phyloP scores from a whole-genome alignment of 2,888 invertebrate species.

The Diachrysia chrysitis region DNA sequence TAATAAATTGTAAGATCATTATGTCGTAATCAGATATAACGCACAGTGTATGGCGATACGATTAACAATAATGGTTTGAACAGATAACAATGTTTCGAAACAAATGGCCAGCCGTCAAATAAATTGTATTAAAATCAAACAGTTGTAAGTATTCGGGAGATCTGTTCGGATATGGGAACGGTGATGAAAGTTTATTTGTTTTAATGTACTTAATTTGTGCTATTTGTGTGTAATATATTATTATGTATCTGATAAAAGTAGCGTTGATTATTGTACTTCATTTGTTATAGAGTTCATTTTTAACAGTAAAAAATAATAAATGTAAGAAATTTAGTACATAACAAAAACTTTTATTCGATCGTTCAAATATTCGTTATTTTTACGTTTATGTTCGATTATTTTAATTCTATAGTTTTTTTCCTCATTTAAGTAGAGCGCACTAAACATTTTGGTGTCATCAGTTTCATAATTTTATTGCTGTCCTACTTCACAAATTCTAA shows the following conservation, averaged over 20 bases:
- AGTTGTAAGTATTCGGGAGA: constrained; percentile 11
- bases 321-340: not conserved
- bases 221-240: not conserved
- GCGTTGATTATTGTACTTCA: no score
- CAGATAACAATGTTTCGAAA: constrained; percentile 26
- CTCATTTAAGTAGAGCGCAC: not conserved
- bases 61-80: constrained; percentile 31
- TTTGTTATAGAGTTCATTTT: no score
- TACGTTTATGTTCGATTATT: constrained; percentile 20
- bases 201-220: not conserved
- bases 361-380: constrained; percentile 16
- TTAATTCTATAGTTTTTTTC: constrained; percentile 19
- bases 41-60: constrained; percentile 20
- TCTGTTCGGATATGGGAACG: not conserved
- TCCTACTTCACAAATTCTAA: constrained; percentile 12
- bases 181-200: constrained; percentile 6
- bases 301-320: no score
- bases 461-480: constrained; percentile 15
- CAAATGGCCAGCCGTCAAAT: constrained; percentile 9
- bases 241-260: not conserved
- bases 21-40: constrained; percentile 45
- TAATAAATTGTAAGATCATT: constrained; percentile 46
- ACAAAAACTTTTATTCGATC: not conserved
- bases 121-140: constrained; percentile 10
- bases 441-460: constrained; percentile 5